Conservation (phyloP, 1,140 invertebrate species). For the Cepaea nemoralis region DNA sequence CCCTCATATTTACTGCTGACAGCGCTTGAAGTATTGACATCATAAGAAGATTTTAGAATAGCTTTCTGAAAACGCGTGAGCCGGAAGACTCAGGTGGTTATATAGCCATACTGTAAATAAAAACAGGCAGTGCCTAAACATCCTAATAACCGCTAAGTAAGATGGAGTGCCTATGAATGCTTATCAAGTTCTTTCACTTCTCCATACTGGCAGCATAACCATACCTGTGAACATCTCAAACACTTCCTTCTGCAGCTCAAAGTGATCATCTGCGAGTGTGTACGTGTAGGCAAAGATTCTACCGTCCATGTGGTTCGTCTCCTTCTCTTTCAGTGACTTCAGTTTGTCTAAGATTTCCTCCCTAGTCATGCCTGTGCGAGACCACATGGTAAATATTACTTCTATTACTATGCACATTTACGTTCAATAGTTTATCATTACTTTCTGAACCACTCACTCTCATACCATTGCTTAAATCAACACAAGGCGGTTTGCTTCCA, state of each 20-base stretch:
- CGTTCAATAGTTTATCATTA: too few relatives aligned
- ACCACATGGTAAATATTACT: too few relatives aligned
- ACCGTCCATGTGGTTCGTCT: constrained; percentile 55
- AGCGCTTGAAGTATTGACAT: neutral
- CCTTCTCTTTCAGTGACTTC: constrained; percentile 51
- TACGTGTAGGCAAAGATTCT: constrained; percentile 68
- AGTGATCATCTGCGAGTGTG: constrained; percentile 60
- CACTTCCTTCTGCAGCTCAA: constrained; percentile 61
- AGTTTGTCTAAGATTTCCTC: constrained; percentile 58
- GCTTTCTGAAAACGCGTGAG: neutral
- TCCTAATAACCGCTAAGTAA: neutral
- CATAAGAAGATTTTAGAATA: neutral
- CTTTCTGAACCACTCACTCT: too few relatives aligned
- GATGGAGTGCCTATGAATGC: neutral
- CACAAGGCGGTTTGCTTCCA: too few relatives aligned
- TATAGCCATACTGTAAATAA: neutral
- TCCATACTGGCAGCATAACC: neutral
- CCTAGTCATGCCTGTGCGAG: constrained; percentile 49
- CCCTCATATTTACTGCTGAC: too few relatives aligned
- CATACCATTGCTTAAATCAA: too few relatives aligned
- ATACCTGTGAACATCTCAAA: constrained; percentile 63
- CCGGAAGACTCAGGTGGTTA: neutral
- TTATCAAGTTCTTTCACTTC: neutral
- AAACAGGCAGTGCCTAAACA: neutral
- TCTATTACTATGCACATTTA: too few relatives aligned